Evolutionary conservation across 2,888 invertebrate genomes (phyloP).

Genomic region (Drosophila bunnanda): DNA sequence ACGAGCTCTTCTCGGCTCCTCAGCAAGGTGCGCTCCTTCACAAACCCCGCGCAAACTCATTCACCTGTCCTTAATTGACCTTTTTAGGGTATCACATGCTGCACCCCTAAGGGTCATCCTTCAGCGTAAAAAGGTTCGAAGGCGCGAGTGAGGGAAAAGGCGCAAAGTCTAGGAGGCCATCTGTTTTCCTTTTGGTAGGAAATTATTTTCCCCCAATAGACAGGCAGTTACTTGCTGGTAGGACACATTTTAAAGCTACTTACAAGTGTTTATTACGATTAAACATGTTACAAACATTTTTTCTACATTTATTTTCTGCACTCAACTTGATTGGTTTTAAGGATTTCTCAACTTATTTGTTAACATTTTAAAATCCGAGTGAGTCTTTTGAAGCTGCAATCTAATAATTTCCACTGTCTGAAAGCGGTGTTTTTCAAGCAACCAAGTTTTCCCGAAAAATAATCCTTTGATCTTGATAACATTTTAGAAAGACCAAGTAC

Average conservation of each 20-base stretch:
- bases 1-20: constrained; percentile 1
- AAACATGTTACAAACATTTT: not conserved
- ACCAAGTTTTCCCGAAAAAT: not conserved
- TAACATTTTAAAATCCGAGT: no score
- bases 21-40: constrained; percentile 22
- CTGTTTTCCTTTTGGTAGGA: constrained; percentile 12
- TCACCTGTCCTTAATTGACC: constrained; percentile 81
- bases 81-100: constrained; percentile 51
- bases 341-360: no score
- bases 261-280: no score
- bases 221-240: not conserved
- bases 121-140: constrained; percentile 20
- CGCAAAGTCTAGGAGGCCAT: constrained; percentile 25
- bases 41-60: constrained; percentile 42
- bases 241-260: not conserved
- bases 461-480: not conserved
- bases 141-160: constrained; percentile 2
- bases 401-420: no score
- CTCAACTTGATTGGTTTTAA: not conserved
- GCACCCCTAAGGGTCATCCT: constrained; percentile 43
- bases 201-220: not conserved
- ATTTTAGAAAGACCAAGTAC: no score
- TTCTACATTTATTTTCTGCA: not conserved
- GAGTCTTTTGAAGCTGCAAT: no score
- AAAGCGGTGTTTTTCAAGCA: no score